Conservation (phyloP, 2,797 vertebrate species). For the Amazona finschi region DNA sequence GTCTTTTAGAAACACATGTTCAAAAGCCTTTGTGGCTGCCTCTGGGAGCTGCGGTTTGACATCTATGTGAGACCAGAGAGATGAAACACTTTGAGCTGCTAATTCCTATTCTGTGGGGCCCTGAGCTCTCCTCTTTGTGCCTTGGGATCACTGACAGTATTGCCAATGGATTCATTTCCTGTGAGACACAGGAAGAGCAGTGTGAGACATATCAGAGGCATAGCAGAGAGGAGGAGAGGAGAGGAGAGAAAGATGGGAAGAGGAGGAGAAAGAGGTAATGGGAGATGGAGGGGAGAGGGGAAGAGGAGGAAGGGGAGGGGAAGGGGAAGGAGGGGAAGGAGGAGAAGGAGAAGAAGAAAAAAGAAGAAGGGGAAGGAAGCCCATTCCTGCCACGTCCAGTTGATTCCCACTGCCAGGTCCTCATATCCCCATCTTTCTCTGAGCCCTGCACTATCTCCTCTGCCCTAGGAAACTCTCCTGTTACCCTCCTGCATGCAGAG, state of each 20-base stretch:
- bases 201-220: neutral
- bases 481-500: rapidly evolving
- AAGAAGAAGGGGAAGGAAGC: neutral
- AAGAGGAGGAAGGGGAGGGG: neutral
- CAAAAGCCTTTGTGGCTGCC: neutral
- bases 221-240: neutral
- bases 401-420: neutral
- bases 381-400: neutral
- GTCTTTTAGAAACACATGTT: neutral
- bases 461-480: neutral
- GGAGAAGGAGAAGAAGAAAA: too few relatives aligned
- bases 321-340: neutral
- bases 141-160: neutral
- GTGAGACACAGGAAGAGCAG: neutral
- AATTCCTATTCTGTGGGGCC: neutral
- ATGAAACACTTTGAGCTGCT: neutral
- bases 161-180: neutral
- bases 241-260: too few relatives aligned
- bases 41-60: neutral
- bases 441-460: neutral
- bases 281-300: neutral
- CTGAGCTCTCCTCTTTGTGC: neutral
- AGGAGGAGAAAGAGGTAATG: neutral
- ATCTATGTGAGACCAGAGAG: neutral
- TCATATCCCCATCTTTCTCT: neutral